Conservation (phyloP, 1,140 invertebrate species). For the Drusus annulatus region DNA sequence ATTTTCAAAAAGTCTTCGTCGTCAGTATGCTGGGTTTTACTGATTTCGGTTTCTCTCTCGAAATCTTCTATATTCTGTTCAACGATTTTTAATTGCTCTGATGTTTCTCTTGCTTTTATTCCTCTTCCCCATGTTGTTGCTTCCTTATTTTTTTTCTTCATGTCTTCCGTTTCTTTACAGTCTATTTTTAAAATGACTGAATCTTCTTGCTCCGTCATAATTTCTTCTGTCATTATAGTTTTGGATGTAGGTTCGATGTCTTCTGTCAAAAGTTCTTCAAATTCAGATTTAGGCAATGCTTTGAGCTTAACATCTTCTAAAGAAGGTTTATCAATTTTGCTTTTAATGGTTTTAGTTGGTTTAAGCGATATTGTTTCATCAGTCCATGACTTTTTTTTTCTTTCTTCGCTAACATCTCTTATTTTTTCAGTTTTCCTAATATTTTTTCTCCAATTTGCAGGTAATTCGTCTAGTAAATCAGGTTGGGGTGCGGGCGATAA, state of each 20-base stretch:
- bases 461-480: neutral
- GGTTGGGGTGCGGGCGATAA: constrained; percentile 11
- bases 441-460: constrained; percentile 34
- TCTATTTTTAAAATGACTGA: constrained; percentile 62
- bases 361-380: constrained; percentile 74
- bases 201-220: constrained; percentile 62
- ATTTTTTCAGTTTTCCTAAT: constrained; percentile 1
- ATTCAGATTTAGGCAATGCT: constrained; percentile 61
- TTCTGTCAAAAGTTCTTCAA: constrained; percentile 52
- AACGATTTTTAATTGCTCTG: neutral
- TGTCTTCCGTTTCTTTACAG: constrained; percentile 21
- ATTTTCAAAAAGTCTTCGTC: constrained; percentile 14
- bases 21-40: constrained; percentile 2
- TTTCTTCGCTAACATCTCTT: constrained; percentile 57
- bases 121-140: constrained; percentile 18
- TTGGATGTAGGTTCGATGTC: constrained; percentile 27
- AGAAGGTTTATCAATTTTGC: constrained; percentile 61
- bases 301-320: constrained; percentile 66
- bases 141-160: constrained; percentile 16
- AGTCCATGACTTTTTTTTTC: constrained; percentile 69
- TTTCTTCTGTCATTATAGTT: constrained; percentile 53
- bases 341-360: constrained; percentile 66
- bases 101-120: constrained; percentile 57
- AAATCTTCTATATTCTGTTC: neutral
- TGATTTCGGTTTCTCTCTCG: neutral